Conservation (phyloP, 2,113 vertebrate species). For the Desmodus rotundus region DNA sequence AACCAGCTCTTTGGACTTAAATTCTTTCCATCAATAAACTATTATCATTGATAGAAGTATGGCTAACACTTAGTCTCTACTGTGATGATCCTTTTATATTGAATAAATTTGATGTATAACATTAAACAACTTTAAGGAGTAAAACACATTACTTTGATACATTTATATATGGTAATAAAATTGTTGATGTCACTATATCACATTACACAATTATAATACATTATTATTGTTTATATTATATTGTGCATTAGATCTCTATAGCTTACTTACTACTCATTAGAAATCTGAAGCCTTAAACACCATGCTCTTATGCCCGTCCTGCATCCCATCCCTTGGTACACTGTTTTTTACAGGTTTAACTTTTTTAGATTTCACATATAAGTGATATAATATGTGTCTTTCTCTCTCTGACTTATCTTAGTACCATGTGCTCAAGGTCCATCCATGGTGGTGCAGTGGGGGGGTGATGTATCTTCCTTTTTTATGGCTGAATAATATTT, state of each 20-base stretch:
- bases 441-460: not conserved
- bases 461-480: not conserved
- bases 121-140: not conserved
- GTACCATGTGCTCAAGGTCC: not conserved
- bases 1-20: not conserved
- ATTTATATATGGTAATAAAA: not conserved
- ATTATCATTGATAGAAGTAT: not conserved
- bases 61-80: not conserved
- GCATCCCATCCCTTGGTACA: not conserved
- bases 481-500: not conserved
- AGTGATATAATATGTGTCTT: not conserved
- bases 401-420: not conserved
- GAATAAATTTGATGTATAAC: not conserved
- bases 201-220: not conserved
- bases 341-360: not conserved
- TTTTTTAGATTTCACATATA: not conserved
- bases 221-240: not conserved
- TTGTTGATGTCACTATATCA: not conserved
- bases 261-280: not conserved
- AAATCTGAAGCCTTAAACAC: not conserved
- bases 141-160: not conserved
- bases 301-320: not conserved
- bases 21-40: not conserved
- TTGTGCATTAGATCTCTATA: too few species aligned
- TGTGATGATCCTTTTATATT: not conserved